Percentiles rank a stretch among this genome's conserved stretches.
These are phyloP conservation scores for Zingel zingel DNA, from an alignment of 2,113 vertebrate genomes.

Conservation along the genomic window DNA sequence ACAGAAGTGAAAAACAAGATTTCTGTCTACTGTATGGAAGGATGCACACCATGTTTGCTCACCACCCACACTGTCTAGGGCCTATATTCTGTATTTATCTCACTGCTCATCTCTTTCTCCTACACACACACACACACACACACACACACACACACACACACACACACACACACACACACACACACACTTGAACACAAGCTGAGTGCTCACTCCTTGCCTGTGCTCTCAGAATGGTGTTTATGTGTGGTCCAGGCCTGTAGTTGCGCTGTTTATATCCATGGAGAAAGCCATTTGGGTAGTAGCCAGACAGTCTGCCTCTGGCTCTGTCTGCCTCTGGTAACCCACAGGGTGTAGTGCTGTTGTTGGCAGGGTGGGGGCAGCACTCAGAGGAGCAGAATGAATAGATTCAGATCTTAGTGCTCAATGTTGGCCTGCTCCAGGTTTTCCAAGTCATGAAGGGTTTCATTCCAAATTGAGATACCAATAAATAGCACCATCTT, in stretches of 20 bases:
- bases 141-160: constrained; percentile 14
- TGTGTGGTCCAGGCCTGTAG: constrained; percentile 74
- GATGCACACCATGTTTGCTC: constrained; percentile 44
- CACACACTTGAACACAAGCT: constrained; percentile 11
- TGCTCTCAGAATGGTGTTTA: constrained; percentile 73
- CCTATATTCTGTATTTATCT: constrained; percentile 57
- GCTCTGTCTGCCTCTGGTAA: constrained; percentile 63
- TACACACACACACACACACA: not conserved
- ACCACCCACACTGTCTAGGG: constrained; percentile 62
- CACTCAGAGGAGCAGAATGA: constrained; percentile 39
- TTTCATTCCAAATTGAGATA: constrained; percentile 7
- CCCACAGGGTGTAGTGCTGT: constrained; percentile 25
- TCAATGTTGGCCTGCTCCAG: not conserved
- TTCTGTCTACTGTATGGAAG: constrained; percentile 50
- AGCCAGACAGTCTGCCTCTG: constrained; percentile 76
- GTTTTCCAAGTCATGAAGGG: not conserved
- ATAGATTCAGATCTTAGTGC: not conserved
- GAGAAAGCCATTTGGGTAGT: constrained; percentile 79
- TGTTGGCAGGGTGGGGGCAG: constrained; percentile 56
- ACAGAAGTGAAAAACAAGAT: constrained; percentile 53
- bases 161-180: constrained; percentile 3
- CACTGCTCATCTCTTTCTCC: constrained; percentile 39
- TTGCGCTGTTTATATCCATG: constrained; percentile 80
- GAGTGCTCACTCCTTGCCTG: constrained; percentile 36
- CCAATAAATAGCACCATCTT: not conserved